Evolutionary conservation across 2,113 vertebrate genomes (phyloP).

Genomic region (Labeo catla): DNA sequence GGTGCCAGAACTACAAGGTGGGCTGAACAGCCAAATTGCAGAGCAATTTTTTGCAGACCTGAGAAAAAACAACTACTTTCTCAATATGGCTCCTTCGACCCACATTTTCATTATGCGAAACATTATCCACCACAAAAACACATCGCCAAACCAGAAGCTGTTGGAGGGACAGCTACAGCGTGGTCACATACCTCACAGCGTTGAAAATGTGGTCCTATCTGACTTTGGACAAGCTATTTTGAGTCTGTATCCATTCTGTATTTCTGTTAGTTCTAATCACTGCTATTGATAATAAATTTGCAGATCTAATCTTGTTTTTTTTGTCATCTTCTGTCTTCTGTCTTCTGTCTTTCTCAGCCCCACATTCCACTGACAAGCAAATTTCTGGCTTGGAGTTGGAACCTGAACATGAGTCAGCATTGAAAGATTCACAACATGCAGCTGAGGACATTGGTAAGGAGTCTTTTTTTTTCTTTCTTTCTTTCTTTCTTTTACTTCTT

Average conservation of each 20-base stretch:
- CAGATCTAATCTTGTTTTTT: background rate
- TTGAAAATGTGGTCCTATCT: background rate
- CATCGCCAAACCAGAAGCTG: background rate
- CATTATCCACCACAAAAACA: background rate
- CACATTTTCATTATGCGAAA: conserved; percentile 20
- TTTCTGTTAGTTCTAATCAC: background rate
- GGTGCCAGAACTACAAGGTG: conserved; percentile 45
- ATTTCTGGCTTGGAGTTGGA: background rate
- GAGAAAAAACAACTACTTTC: conserved; percentile 10
- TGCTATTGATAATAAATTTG: background rate
- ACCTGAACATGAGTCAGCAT: background rate
- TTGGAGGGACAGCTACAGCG: conserved; percentile 2
- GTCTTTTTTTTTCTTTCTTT: background rate
- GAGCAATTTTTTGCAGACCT: conserved; percentile 45
- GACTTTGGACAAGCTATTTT: conserved; percentile 15
- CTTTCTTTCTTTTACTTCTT: background rate
- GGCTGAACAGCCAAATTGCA: conserved; percentile 45
- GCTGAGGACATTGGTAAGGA: too few species aligned
- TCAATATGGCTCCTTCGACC: conserved; percentile 5
- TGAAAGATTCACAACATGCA: background rate
- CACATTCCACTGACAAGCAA: background rate
- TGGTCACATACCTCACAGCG: background rate
- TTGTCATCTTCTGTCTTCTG: background rate
- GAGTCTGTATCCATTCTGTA: background rate
- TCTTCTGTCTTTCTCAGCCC: background rate